phyloP scores from a whole-genome alignment of 2,888 invertebrate species.

The Branchipolynoe longqiensis region DNA sequence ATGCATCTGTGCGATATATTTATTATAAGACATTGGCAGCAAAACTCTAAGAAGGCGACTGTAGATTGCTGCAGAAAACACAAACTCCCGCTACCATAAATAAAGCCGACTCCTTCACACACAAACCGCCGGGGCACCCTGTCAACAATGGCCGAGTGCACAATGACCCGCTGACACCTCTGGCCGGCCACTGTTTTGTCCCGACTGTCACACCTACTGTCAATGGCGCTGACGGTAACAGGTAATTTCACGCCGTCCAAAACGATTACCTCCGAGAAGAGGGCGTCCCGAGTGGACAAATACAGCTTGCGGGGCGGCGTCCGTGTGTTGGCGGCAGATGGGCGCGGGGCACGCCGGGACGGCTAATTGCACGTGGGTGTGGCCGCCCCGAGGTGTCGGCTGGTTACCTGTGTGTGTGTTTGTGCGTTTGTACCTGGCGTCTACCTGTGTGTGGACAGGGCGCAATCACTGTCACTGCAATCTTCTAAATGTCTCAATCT shows the following conservation, averaged over 20 bases:
- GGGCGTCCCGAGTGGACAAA: conserved; percentile 13
- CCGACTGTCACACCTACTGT: neutral
- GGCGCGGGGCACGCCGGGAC: neutral
- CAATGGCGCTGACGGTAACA: conserved; percentile 11
- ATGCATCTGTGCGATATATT: too few relatives aligned
- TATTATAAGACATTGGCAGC: too few relatives aligned
- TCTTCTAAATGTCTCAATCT: neutral
- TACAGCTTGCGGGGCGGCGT: conserved; percentile 20
- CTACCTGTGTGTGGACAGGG: neutral
- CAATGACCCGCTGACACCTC: conserved; percentile 21
- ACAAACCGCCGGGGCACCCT: conserved; percentile 6
- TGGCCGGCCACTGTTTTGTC: neutral
- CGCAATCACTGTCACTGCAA: conserved; percentile 14
- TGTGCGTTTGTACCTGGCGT: neutral
- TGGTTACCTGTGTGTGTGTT: neutral
- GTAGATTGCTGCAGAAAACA: too few relatives aligned
- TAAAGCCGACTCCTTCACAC: too few relatives aligned
- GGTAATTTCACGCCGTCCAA: conserved; percentile 9
- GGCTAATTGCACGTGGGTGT: conserved; percentile 41
- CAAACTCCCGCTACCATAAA: too few relatives aligned
- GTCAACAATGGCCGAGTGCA: neutral
- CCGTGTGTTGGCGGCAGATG: conserved; percentile 24
- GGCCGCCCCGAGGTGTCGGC: neutral
- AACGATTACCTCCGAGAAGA: conserved; percentile 7
- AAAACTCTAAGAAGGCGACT: too few relatives aligned